Base-by-base conservation (phyloP, 2,888 invertebrate genomes). In the Apamea epomidion region DNA sequence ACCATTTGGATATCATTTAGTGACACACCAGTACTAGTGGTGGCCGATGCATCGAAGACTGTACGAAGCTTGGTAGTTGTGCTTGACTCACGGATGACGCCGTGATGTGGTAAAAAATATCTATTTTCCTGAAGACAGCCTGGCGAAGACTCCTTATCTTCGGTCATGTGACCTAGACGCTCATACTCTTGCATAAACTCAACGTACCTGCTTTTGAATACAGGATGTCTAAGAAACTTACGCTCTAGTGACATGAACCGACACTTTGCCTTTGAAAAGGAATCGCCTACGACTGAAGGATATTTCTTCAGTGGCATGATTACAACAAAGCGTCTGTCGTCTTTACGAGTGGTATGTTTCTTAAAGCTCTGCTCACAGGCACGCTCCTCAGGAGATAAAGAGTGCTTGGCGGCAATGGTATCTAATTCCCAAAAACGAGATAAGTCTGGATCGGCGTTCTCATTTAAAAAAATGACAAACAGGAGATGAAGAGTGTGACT, bases 271-370 rank as follows among this genome's bases (percentile, higher is more conserved):
- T n/a, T 73, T n/a, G 0, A 5, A 62, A 37, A 62, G 1, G 60
- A 73, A 60, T 60, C 42, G 68, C 29, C 70, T 70, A 54, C 54
- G 48, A 70, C 70, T 54, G 70, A 70, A 29, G 70, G 54, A 54
- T 71, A 25, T 71, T 71, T 54, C 10, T 71, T 71, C 32, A 71
- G 54, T 1, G 54, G 54, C 51, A 71, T 71, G 2, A 54, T 71
- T 25, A 58, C 25, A 1, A 58, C 71, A 71, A 71, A 71, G 25
- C 71, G 71, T 8, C 71, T n/a, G 8, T 71, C 32, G 54, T 32
- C 32, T 7, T 37, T 58, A 29, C 29, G 48, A 60, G 0, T 0
- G 14, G 14, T 14, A 2, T 14, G 5, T 18, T 62, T 16, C 3
- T 29, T 1, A 3, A 62, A 62, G 8, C 8, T 62, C 18, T 29